Percentiles rank a stretch among this genome's conserved stretches.
Conservation (phyloP, 1,140 invertebrate genomes). For the Thalassaphorura encarpata region DNA sequence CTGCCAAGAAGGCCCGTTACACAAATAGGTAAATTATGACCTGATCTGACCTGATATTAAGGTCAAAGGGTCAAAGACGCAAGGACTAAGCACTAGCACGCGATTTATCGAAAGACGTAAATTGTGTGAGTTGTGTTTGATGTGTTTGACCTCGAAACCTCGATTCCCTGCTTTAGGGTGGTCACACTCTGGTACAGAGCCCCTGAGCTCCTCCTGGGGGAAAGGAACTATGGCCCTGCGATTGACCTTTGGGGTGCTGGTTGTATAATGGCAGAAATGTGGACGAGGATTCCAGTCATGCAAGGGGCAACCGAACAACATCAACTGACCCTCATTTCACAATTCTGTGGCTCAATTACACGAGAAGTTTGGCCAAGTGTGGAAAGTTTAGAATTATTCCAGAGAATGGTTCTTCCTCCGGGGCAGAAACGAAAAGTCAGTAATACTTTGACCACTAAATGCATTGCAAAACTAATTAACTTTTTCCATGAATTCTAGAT, state of each 20-base stretch:
- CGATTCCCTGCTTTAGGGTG: too few relatives aligned
- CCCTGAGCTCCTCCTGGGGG: constrained; percentile 59
- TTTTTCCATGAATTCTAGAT: constrained; percentile 40
- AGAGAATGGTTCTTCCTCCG: constrained; percentile 41
- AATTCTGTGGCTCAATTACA: neutral
- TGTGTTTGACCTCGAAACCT: too few relatives aligned
- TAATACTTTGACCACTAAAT: too few relatives aligned
- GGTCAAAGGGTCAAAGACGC: too few relatives aligned
- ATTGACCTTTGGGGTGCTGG: constrained; percentile 52
- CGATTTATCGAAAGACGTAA: too few relatives aligned
- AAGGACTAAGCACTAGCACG: too few relatives aligned
- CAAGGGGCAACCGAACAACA: constrained; percentile 33
- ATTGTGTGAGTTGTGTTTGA: too few relatives aligned
- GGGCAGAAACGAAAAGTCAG: neutral
- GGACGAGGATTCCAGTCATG: constrained; percentile 43
- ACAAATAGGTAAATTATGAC: too few relatives aligned
- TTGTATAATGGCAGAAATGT: constrained; percentile 49
- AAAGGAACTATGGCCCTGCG: constrained; percentile 40
- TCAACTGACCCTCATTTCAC: neutral
- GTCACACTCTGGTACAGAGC: constrained; percentile 77
- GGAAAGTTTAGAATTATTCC: neutral
- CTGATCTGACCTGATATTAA: too few relatives aligned
- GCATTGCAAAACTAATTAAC: too few relatives aligned
- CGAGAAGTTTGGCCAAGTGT: neutral
- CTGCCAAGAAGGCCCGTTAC: constrained; percentile 65